Conservation (phyloP, 2,797 vertebrate species). For the Platyrinchus mystaceus region DNA sequence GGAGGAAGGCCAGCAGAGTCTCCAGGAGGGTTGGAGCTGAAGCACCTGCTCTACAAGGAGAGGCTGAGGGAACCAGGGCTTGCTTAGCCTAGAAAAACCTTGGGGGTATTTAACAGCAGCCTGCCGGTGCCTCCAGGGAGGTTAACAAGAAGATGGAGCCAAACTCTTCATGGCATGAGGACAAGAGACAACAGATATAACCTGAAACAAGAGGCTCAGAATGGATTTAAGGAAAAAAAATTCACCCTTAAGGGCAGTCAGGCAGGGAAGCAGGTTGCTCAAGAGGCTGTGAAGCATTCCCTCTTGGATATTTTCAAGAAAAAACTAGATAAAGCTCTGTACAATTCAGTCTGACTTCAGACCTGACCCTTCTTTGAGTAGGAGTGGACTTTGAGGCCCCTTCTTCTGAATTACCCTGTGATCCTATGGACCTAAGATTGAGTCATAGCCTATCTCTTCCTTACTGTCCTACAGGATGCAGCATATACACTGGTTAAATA, state of each 20-base stretch:
- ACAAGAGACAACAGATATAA: not conserved
- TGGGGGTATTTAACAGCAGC: not conserved
- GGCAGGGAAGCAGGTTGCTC: not conserved
- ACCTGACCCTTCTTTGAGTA: not conserved
- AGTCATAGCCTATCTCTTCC: not conserved
- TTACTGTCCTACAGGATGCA: not conserved
- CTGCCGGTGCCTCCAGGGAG: not conserved
- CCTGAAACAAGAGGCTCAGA: not conserved
- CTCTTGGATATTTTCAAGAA: not conserved
- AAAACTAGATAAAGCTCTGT: not conserved
- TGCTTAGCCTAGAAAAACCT: not conserved
- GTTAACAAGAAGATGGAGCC: not conserved
- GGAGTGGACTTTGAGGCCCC: not conserved
- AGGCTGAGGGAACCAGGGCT: not conserved
- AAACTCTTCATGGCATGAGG: not conserved
- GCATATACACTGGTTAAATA: not conserved
- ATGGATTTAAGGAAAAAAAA: not conserved
- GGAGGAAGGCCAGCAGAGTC: not conserved
- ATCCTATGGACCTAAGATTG: not conserved
- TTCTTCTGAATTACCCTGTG: not conserved
- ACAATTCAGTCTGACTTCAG: not conserved
- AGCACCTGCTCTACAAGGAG: not conserved
- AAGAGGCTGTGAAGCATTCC: not conserved
- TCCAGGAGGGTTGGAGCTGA: accelerated
- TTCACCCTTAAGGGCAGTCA: not conserved